Evolutionary conservation across 1,140 invertebrate genomes (phyloP).

Genomic region (Heliconius nattereri): DNA sequence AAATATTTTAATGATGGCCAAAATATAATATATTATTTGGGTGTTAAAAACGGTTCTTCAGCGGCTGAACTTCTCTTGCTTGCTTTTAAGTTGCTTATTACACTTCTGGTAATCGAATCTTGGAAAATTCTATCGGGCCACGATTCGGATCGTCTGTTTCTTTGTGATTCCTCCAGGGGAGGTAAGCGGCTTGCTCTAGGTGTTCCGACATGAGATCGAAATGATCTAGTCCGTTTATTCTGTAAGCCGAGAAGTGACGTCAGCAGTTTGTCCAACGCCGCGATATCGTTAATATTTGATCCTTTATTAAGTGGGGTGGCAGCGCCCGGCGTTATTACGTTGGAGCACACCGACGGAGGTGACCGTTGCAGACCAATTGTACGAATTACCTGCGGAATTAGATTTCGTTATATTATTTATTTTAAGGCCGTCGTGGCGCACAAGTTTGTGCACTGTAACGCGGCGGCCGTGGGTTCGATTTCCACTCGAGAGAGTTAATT

Average conservation of each 20-base stretch:
- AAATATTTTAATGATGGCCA: neutral
- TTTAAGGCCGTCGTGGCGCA: no score
- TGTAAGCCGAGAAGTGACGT: constrained; percentile 69
- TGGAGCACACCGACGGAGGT: constrained; percentile 55
- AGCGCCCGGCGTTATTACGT: constrained; percentile 53
- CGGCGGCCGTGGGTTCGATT: no score
- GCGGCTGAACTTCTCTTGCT: constrained; percentile 55
- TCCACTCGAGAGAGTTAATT: no score
- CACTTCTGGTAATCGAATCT: constrained; percentile 63
- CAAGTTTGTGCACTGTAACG: no score
- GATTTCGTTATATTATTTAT: neutral
- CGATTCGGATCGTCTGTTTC: constrained; percentile 60
- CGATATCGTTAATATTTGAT: constrained; percentile 66
- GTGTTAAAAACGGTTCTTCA: constrained; percentile 69
- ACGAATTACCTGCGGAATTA: constrained; percentile 53
- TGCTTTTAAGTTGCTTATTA: constrained; percentile 61
- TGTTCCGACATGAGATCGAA: constrained; percentile 63
- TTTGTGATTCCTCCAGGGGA: constrained; percentile 41
- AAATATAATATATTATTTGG: constrained; percentile 42
- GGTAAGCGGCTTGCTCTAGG: constrained; percentile 60
- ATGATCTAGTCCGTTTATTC: constrained; percentile 57
- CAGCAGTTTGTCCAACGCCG: constrained; percentile 73
- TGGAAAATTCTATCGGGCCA: constrained; percentile 70
- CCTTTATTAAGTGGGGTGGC: constrained; percentile 50
- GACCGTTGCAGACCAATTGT: constrained; percentile 65